Percentiles rank a stretch among this genome's conserved stretches.
Evolutionary conservation across 2,888 invertebrate genomes (phyloP).

Genomic region (Eilema sororculum): DNA sequence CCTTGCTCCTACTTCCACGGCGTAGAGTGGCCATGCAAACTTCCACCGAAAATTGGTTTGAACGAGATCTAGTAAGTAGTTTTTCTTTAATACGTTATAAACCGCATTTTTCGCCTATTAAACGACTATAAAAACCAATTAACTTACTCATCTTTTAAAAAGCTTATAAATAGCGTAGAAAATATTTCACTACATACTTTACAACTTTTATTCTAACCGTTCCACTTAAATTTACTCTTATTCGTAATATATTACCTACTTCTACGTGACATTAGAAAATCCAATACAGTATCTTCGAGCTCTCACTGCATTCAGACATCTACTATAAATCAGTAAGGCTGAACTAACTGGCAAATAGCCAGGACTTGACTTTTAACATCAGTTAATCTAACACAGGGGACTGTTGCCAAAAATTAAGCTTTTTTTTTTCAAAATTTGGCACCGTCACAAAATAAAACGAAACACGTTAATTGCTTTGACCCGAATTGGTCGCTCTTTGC

Average conservation of each 20-base stretch:
- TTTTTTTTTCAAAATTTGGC: constrained; percentile 80
- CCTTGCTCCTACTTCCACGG: no score
- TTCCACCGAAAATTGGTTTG: no score
- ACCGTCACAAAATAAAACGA: constrained; percentile 73
- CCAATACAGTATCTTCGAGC: constrained; percentile 14
- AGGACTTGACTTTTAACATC: constrained; percentile 76
- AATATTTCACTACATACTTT: neutral
- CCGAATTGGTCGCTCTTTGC: constrained; percentile 70
- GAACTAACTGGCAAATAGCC: constrained; percentile 62
- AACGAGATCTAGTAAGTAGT: no score
- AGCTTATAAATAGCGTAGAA: no score
- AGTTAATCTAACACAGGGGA: constrained; percentile 76
- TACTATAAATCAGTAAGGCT: constrained; percentile 67
- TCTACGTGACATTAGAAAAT: neutral
- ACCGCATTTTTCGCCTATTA: no score
- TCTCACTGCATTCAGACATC: neutral
- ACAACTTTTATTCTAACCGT: no score
- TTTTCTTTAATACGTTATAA: no score
- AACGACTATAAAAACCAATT: no score
- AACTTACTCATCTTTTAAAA: no score
- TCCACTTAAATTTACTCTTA: neutral
- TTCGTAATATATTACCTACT: neutral
- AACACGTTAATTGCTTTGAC: constrained; percentile 79
- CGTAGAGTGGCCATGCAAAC: no score
- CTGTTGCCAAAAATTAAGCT: constrained; percentile 76